Evolutionary conservation across 2,113 vertebrate species (phyloP).

Genomic region (Smithornis capensis): DNA sequence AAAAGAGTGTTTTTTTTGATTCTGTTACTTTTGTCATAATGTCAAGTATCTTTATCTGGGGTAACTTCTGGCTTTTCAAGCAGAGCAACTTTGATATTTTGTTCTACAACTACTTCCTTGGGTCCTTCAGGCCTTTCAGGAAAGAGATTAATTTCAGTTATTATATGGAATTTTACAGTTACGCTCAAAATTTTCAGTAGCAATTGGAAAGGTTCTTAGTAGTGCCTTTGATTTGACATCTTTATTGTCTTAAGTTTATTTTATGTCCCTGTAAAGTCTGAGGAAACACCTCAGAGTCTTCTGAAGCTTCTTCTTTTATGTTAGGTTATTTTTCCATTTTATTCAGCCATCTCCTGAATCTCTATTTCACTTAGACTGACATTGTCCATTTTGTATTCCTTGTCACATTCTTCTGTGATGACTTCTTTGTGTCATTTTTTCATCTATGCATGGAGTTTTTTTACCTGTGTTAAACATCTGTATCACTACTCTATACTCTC

Average conservation of each 20-base stretch:
- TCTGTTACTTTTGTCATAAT: background rate
- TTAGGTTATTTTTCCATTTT: background rate
- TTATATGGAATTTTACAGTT: background rate
- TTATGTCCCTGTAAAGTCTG: background rate
- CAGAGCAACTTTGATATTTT: conserved; percentile 50
- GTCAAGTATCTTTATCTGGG: conserved; percentile 65
- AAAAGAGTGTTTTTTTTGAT: background rate
- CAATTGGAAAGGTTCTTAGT: background rate
- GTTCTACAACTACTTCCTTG: conserved; percentile 59
- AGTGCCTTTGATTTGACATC: background rate
- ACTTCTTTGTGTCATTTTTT: background rate
- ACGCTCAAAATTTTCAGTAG: background rate
- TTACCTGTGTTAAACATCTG: background rate
- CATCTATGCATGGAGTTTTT: background rate
- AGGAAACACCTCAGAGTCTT: background rate
- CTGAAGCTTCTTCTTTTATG: background rate
- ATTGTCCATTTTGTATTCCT: background rate
- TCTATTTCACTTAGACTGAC: background rate
- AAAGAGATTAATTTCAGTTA: background rate
- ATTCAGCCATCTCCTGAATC: background rate
- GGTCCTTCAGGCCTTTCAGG: background rate
- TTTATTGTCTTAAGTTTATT: background rate
- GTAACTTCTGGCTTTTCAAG: conserved; percentile 55
- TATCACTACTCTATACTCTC: background rate
- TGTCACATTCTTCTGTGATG: background rate